Evolutionary conservation across 2,113 vertebrate genomes (phyloP).

Genomic region (Macaca fascicularis): T2T-MFA8v1.1 NC_088380.1:1254501-1255000

Average conservation of each 20-base stretch:
- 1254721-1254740: rapidly evolving
- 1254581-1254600: not conserved
- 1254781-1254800: not conserved
- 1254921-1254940: not conserved
- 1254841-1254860: not conserved
- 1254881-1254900: not conserved
- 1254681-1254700: too few species aligned
- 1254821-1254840: not conserved
- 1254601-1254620: not conserved
- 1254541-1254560: rapidly evolving
- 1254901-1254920: rapidly evolving
- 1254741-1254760: rapidly evolving
- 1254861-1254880: not conserved
- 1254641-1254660: not conserved
- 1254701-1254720: not conserved
- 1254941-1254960: not conserved
- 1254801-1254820: not conserved
- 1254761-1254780: rapidly evolving
- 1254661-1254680: rapidly evolving
- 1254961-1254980: not conserved
- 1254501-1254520: not conserved
- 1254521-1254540: not conserved
- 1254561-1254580: not conserved
- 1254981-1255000: too few species aligned
- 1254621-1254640: too few species aligned